These are phyloP conservation scores for Nomada goodeniana DNA, from an alignment of 2,888 invertebrate species.

Conservation along the genomic window DNA sequence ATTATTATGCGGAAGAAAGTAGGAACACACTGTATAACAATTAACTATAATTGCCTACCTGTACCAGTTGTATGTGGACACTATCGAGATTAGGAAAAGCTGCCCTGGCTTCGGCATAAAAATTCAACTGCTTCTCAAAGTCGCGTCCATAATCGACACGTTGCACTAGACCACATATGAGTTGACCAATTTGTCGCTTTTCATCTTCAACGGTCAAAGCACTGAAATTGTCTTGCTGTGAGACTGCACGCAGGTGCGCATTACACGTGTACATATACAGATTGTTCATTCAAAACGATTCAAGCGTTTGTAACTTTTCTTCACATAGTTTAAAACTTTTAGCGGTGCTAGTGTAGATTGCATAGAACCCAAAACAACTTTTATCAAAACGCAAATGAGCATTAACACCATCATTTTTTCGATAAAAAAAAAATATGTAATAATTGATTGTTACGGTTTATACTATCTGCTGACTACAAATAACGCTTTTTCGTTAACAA, in stretches of 20 bases:
- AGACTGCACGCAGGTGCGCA: background rate
- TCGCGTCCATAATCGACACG: slow-evolving; percentile 93
- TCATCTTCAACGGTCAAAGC: slow-evolving; percentile 97
- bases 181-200: slow-evolving; percentile 92
- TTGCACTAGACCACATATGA: slow-evolving; percentile 92
- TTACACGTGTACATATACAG: background rate
- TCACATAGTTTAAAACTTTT: no score
- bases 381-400: no score
- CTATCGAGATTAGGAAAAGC: slow-evolving; percentile 96
- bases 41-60: slow-evolving; percentile 83
- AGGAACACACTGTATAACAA: background rate
- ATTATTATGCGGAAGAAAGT: no score
- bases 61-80: slow-evolving; percentile 93
- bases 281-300: background rate
- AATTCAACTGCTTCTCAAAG: slow-evolving; percentile 95
- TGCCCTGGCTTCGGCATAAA: slow-evolving; percentile 96
- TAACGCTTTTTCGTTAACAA: no score
- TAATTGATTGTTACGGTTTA: no score
- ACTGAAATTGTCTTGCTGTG: slow-evolving; percentile 84
- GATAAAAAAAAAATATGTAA: no score
- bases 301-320: no score
- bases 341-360: no score
- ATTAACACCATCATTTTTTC: no score
- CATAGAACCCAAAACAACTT: no score
- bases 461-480: no score